Evolutionary conservation across 2,888 invertebrate species (phyloP).

Genomic region (Podabrus alpinus): DNA sequence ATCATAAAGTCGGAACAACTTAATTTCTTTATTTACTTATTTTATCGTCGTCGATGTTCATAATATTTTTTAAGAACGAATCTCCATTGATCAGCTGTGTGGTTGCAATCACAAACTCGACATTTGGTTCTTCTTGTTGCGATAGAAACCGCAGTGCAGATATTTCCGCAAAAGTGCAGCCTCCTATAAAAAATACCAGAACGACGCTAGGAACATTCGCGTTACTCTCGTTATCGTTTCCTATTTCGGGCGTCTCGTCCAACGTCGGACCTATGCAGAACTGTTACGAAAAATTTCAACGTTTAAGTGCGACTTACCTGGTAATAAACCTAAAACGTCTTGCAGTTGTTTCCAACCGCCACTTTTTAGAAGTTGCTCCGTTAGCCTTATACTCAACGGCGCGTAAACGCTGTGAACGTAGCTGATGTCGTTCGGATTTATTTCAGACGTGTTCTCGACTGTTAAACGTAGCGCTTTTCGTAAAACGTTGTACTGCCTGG

Average conservation of each 20-base stretch:
- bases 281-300: background rate
- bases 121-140: slow-evolving; percentile 78
- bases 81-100: slow-evolving; percentile 92
- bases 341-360: slow-evolving; percentile 80
- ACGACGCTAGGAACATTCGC: slow-evolving; percentile 71
- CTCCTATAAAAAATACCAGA: slow-evolving; percentile 94
- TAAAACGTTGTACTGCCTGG: slow-evolving; percentile 74
- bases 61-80: slow-evolving; percentile 78
- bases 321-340: slow-evolving; percentile 81
- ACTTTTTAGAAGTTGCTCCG: slow-evolving; percentile 77
- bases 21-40: background rate
- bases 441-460: slow-evolving; percentile 85
- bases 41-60: slow-evolving; percentile 56
- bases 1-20: background rate
- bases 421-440: slow-evolving; percentile 83
- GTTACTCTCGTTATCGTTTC: slow-evolving; percentile 48
- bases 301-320: slow-evolving; percentile 58
- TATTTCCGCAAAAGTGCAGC: slow-evolving; percentile 94
- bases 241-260: slow-evolving; percentile 63
- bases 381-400: slow-evolving; percentile 85
- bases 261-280: slow-evolving; percentile 63
- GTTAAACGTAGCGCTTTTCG: slow-evolving; percentile 83
- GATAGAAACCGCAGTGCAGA: slow-evolving; percentile 75
- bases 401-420: slow-evolving; percentile 94
- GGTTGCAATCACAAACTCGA: slow-evolving; percentile 88